A percentile compares a stretch with the other conserved stretches of the same genome.
Evolutionary conservation across 2,888 invertebrate species (phyloP).

Genomic region (Acrobasis suavella): DNA sequence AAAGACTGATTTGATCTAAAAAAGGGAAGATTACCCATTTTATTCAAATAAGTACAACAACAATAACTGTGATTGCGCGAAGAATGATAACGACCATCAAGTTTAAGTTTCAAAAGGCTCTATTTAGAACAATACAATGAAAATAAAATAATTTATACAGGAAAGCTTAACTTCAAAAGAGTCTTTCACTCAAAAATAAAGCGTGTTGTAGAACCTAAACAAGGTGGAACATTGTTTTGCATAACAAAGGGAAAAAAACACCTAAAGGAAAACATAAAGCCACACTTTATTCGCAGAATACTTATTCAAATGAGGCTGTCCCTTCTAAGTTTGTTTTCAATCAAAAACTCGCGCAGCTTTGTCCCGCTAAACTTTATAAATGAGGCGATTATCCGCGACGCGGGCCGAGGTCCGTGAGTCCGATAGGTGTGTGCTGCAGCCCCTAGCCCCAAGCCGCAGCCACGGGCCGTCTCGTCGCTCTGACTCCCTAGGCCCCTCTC

Average conservation of each 20-base stretch:
- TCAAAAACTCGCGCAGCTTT: conserved; percentile 82
- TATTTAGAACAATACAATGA: conserved; percentile 78
- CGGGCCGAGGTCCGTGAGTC: conserved; percentile 48
- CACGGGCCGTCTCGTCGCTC: conserved; percentile 25
- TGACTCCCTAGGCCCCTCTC: conserved; percentile 31
- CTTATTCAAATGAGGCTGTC: conserved; percentile 83
- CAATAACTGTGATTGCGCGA: conserved; percentile 64
- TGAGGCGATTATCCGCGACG: conserved; percentile 80
- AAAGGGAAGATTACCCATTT: conserved; percentile 9
- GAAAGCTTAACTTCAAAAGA: conserved; percentile 82
- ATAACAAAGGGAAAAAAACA: conserved; percentile 82
- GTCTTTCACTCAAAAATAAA: conserved; percentile 82
- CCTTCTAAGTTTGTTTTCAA: conserved; percentile 83
- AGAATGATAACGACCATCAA: conserved; percentile 68
- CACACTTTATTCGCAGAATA: conserved; percentile 83
- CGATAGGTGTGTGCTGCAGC: conserved; percentile 62
- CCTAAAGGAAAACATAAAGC: conserved; percentile 82
- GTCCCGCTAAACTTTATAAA: conserved; percentile 82
- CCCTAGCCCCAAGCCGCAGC: conserved; percentile 31
- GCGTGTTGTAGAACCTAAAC: conserved; percentile 82
- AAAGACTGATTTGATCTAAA: no score
- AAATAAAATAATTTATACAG: conserved; percentile 82
- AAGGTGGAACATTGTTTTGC: conserved; percentile 83
- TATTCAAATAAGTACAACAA: conserved; percentile 39
- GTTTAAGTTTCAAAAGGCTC: conserved; percentile 67